A percentile compares a stretch with the other conserved stretches of the same genome.
These are phyloP conservation scores for Branchinecta lynchi DNA, from an alignment of 1,140 invertebrate species.

Conservation along the genomic window DNA sequence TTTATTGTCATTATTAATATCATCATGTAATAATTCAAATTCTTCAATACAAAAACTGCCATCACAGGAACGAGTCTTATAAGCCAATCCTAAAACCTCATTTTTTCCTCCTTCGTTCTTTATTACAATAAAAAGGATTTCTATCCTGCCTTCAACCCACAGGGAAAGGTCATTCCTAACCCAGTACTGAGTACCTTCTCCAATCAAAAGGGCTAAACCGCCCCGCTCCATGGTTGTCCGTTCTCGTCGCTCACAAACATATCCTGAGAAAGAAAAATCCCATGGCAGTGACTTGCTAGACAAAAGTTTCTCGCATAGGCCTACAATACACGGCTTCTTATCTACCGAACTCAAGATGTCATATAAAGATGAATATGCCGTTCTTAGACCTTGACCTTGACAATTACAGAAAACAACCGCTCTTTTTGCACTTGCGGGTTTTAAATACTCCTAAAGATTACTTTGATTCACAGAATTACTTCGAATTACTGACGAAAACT, in stretches of 20 bases:
- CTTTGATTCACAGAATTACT: background rate
- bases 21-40: background rate
- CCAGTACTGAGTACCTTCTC: background rate
- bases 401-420: background rate
- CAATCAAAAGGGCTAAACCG: background rate
- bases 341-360: background rate
- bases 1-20: background rate
- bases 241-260: constrained; percentile 5
- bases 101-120: background rate
- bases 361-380: background rate
- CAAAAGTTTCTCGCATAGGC: background rate
- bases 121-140: background rate
- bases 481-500: background rate
- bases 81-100: background rate
- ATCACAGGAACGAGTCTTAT: background rate
- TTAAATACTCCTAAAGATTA: constrained; percentile 4
- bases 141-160: background rate
- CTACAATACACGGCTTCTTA: constrained; percentile 2
- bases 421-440: constrained; percentile 1
- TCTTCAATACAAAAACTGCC: background rate
- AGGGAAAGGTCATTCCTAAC: constrained; percentile 7
- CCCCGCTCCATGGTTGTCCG: constrained; percentile 11
- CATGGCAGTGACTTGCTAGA: constrained; percentile 1
- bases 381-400: constrained; percentile 11
- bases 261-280: background rate